Conservation (phyloP, 2,888 invertebrate genomes). For the Netelia fuscicornis region DNA sequence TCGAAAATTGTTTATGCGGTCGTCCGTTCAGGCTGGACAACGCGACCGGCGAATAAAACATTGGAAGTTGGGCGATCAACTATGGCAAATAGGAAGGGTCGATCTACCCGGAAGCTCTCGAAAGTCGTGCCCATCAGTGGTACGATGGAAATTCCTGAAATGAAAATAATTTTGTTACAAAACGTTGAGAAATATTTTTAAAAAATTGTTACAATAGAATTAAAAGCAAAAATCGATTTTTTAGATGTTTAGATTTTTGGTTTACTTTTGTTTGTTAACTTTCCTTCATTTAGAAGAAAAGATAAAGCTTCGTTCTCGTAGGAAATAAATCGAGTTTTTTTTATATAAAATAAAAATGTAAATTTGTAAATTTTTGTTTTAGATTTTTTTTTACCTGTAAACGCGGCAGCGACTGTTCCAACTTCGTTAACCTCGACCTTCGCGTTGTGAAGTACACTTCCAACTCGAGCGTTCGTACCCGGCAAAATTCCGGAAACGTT, state of each 20-base stretch:
- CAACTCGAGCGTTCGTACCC: slow-evolving; percentile 84
- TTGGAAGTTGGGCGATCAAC: slow-evolving; percentile 86
- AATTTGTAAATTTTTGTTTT: background rate
- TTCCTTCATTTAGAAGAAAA: too few relatives aligned
- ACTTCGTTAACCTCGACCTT: slow-evolving; percentile 88
- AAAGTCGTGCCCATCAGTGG: slow-evolving; percentile 87
- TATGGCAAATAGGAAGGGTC: slow-evolving; percentile 88
- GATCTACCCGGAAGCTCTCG: slow-evolving; percentile 86
- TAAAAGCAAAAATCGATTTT: slow-evolving; percentile 6
- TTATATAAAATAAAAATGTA: background rate
- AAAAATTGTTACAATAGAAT: slow-evolving; percentile 1
- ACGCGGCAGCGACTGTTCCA: slow-evolving; percentile 89
- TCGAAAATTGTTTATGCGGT: background rate
- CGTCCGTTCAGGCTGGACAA: slow-evolving; percentile 84
- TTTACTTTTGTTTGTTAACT: background rate
- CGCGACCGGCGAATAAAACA: slow-evolving; percentile 89
- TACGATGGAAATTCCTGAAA: slow-evolving; percentile 86
- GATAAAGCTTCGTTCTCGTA: background rate
- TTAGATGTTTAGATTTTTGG: background rate
- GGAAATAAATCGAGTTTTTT: too few relatives aligned
- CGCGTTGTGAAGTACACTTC: slow-evolving; percentile 88
- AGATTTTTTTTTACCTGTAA: slow-evolving; percentile 83
- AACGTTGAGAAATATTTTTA: slow-evolving; percentile 10
- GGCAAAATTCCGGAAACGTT: slow-evolving; percentile 87
- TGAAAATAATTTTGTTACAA: slow-evolving; percentile 25